phyloP scores from a whole-genome alignment of 2,888 invertebrate genomes.

The Caenorhabditis angaria region DNA sequence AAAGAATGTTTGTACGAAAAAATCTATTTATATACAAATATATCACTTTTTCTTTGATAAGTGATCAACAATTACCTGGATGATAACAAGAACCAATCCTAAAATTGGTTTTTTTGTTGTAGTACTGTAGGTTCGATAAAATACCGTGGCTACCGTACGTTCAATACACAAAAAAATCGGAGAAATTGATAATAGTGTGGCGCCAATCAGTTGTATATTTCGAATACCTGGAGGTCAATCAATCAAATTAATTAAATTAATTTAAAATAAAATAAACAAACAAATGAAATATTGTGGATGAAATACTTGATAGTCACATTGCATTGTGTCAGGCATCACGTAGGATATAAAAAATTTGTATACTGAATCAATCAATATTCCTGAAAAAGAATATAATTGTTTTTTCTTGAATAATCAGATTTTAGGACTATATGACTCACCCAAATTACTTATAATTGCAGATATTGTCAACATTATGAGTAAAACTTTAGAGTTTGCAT shows the following conservation, averaged over 20 bases:
- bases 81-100: slow-evolving; percentile 32
- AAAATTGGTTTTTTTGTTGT: slow-evolving; percentile 28
- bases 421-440: slow-evolving; percentile 8
- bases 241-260: not conserved
- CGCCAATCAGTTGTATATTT: slow-evolving; percentile 30
- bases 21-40: slow-evolving; percentile 29
- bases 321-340: slow-evolving; percentile 42
- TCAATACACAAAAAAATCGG: slow-evolving; percentile 25
- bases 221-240: slow-evolving; percentile 25
- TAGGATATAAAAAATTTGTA: slow-evolving; percentile 45
- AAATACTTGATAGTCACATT: slow-evolving; percentile 44
- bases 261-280: not conserved
- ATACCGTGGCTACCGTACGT: slow-evolving; percentile 40
- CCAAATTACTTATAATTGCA: slow-evolving; percentile 34
- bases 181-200: slow-evolving; percentile 24
- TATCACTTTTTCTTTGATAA: too few relatives aligned
- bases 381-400: slow-evolving; percentile 13
- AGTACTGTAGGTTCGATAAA: slow-evolving; percentile 34
- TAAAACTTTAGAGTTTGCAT: slow-evolving; percentile 30
- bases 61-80: slow-evolving; percentile 25
- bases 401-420: not conserved
- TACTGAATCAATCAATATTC: slow-evolving; percentile 25
- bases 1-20: not conserved
- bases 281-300: slow-evolving; percentile 31
- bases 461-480: slow-evolving; percentile 30